These are phyloP conservation scores for Alauda arvensis DNA, from an alignment of 2,797 vertebrate species.

Conservation along the genomic window DNA sequence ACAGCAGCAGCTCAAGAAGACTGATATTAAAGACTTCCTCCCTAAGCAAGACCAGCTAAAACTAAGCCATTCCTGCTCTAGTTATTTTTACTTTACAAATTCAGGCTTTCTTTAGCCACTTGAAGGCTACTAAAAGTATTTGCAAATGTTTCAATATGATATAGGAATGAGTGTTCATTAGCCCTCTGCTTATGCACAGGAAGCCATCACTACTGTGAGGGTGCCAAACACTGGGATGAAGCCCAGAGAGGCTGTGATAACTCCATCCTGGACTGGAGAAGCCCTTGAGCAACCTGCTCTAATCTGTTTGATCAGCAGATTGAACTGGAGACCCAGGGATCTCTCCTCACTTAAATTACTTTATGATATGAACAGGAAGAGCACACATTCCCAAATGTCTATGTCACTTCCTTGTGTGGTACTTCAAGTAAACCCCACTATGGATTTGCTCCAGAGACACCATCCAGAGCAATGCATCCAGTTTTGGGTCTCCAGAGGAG, in stretches of 20 bases:
- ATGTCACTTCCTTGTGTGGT: neutral
- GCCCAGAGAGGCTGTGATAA: neutral
- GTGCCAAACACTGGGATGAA: neutral
- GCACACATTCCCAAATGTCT: neutral
- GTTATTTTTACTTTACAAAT: neutral
- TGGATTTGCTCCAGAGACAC: neutral
- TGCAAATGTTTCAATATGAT: neutral
- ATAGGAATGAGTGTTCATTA: neutral
- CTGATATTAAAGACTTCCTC: neutral
- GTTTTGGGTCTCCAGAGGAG: neutral
- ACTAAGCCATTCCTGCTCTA: neutral
- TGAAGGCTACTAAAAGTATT: neutral
- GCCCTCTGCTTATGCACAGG: neutral
- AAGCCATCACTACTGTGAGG: neutral
- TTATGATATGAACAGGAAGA: neutral
- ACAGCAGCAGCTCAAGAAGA: neutral
- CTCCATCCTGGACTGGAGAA: neutral
- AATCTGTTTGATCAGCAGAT: neutral
- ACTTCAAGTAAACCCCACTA: neutral
- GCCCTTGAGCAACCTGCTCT: neutral
- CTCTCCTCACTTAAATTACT: neutral
- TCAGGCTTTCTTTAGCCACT: neutral
- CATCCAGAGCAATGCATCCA: accelerated
- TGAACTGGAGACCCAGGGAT: neutral
- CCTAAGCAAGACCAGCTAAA: neutral